Conservation (phyloP, 2,113 vertebrate species). For the Microcebus murinus region DNA sequence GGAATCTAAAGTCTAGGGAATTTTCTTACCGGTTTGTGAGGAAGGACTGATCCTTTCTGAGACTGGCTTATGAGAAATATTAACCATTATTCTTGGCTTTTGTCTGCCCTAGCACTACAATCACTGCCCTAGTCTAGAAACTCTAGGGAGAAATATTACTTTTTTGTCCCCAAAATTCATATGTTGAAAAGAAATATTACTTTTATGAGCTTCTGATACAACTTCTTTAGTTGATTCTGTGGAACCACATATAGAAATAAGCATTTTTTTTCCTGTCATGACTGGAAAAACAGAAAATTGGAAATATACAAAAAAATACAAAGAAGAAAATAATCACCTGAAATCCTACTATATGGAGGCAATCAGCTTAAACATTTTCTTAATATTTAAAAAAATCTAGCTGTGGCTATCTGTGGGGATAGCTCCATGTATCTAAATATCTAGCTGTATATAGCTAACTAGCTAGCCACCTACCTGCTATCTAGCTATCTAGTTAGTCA, state of each 20-base stretch:
- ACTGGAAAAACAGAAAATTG: not conserved
- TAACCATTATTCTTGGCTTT: not conserved
- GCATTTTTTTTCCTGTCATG: not conserved
- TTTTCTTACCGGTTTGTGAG: not conserved
- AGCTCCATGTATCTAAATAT: not conserved
- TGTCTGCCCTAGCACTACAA: not conserved
- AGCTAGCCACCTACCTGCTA: not conserved
- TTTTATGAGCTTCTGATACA: not conserved
- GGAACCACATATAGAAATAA: not conserved
- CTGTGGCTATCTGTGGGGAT: not conserved
- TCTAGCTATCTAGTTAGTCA: not conserved
- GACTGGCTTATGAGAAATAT: not conserved
- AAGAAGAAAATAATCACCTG: not conserved
- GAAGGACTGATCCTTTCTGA: slow-evolving; percentile 10
- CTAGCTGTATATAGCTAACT: not conserved
- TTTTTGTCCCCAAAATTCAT: not conserved
- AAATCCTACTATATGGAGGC: not conserved
- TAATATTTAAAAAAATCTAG: not conserved
- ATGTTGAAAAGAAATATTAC: not conserved
- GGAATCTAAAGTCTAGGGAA: not conserved
- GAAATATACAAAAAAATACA: slow-evolving; percentile 20
- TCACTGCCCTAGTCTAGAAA: slow-evolving; percentile 3
- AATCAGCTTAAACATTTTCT: not conserved
- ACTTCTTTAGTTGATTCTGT: not conserved
- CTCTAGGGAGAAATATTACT: slow-evolving; percentile 3